Evolutionary conservation across 2,113 vertebrate genomes (phyloP).

Genomic region (Dolichotis patagonum): DNA sequence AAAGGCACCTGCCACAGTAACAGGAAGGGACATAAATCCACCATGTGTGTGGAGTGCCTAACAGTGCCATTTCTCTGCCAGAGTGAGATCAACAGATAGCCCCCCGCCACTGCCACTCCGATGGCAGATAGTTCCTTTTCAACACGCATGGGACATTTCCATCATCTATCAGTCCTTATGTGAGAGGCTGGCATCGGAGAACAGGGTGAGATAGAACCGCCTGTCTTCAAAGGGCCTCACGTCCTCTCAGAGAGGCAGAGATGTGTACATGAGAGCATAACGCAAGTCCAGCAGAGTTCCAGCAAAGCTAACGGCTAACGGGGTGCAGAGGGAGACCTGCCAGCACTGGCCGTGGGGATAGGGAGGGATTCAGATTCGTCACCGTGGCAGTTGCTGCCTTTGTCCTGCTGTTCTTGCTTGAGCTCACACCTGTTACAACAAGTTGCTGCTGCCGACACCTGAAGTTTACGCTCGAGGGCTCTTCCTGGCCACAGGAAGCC

Average conservation of each 20-base stretch:
- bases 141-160: background rate
- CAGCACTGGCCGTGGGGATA: background rate
- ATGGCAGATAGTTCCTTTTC: background rate
- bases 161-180: background rate
- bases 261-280: rapidly evolving
- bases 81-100: slow-evolving; percentile 4
- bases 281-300: background rate
- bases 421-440: background rate
- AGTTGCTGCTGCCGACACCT: background rate
- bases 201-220: background rate
- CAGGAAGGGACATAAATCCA: slow-evolving; percentile 58
- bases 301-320: background rate
- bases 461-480: background rate
- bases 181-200: background rate
- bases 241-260: background rate
- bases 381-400: background rate
- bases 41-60: background rate
- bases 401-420: background rate
- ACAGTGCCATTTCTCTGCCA: background rate
- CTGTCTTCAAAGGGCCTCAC: slow-evolving; percentile 48
- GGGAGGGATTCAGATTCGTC: background rate
- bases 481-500: background rate
- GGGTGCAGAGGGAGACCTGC: background rate
- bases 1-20: slow-evolving; percentile 70
- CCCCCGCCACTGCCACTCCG: background rate